Evolutionary conservation across 2,113 vertebrate species (phyloP), one percentile per base, ranked within the genome.

Genomic region (Megaptera novaeangliae): DNA sequence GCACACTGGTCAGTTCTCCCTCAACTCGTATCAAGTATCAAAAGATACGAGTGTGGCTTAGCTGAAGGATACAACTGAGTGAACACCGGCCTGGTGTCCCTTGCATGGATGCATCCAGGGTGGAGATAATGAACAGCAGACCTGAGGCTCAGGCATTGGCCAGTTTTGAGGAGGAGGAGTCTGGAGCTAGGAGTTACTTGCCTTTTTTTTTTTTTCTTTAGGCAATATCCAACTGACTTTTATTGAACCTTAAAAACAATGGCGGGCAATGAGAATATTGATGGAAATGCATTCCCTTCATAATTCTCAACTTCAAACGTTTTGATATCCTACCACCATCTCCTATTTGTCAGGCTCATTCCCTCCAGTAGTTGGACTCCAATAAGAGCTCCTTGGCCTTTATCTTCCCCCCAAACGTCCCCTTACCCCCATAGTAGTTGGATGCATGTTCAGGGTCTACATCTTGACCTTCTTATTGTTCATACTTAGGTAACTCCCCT

Each of bases 11-110:
- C 23, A 46, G 2, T 81, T 55, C 20, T 72, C 46, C 18, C 57
- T 92, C 36, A 55, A 7, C 11, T 34, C 52, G 6, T 14, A 2
- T 3, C 27, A 29, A 78, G 1, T 7, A 23, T 77, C 5, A 46
- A 74, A 88, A 44, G 63, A 36, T 44, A 41, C 3, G 14, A 23
- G 6, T 1, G 0, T 29, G 25, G 31, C 64, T 63, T 49, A 41
- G 17, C 64, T 55, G 31, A 92, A 74, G 18, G 29, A 18, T 41
- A 29, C 2, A 27, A 11, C 6, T 13, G 6, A 61, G 39, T 1
- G 0, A 36, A n/a, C 0, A 0, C 27, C 4, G 3, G 1, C 8
- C 6, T n/a, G 3, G 0, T 21, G 18, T 44, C 59, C 23, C 63
- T 84, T 46, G 27, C 1, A 3, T 7, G 59, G 29, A 13, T 41